Conservation (phyloP, 1,140 invertebrate genomes). For the Chymomyza costata region DNA sequence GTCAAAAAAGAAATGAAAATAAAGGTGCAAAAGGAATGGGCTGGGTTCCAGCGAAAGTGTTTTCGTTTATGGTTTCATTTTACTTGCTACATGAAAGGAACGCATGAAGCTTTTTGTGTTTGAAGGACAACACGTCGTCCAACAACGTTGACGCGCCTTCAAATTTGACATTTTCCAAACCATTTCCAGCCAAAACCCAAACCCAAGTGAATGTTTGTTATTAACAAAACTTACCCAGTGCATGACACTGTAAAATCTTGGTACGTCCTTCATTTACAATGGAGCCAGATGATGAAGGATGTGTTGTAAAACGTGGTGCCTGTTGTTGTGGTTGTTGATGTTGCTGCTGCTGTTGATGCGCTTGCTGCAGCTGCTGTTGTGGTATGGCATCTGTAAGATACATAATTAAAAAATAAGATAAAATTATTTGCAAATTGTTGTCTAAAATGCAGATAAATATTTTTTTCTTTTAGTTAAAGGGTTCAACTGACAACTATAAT, state of each 20-base stretch:
- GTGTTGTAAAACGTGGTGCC: conserved; percentile 88
- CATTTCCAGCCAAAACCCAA: conserved; percentile 11
- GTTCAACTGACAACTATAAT: too few relatives aligned
- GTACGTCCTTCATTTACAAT: conserved; percentile 90
- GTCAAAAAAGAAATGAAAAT: conserved; percentile 35
- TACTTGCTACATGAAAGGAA: conserved; percentile 35
- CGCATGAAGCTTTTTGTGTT: not conserved
- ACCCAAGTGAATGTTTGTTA: too few relatives aligned
- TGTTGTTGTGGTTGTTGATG: conserved; percentile 76
- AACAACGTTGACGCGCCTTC: not conserved
- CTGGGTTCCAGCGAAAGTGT: too few relatives aligned
- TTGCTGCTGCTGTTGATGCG: conserved; percentile 7
- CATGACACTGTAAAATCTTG: conserved; percentile 93
- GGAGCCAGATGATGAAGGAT: conserved; percentile 87
- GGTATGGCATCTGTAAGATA: conserved; percentile 44
- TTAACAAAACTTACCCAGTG: conserved; percentile 85
- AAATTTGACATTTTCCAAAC: too few relatives aligned
- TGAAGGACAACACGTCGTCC: not conserved
- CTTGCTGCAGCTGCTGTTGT: conserved; percentile 36
- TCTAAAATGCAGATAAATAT: too few relatives aligned
- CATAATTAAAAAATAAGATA: conserved; percentile 8
- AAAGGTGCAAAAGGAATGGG: conserved; percentile 4
- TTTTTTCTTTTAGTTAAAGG: too few relatives aligned
- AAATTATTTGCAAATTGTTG: conserved; percentile 5
- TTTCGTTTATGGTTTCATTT: conserved; percentile 69